Evolutionary conservation across 1,140 invertebrate genomes (phyloP), one percentile per base, ranked within the genome.

Genomic region (Brachionus angularis): DNA sequence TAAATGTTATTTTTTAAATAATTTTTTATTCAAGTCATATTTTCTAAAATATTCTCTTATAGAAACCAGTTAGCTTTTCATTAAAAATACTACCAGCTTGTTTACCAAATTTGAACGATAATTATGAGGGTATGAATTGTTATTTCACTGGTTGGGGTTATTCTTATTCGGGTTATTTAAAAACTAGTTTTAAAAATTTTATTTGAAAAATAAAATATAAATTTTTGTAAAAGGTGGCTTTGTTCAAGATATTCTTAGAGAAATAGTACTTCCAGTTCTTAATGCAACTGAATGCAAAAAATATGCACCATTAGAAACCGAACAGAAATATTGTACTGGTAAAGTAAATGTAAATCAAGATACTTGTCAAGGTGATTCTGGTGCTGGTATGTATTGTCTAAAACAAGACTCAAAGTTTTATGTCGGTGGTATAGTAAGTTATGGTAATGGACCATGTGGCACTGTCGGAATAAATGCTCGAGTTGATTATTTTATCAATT

Each of bases 261-360:
- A 67, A 67, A 3, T 67, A 36, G 31, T 16, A 21, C 62, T 34
- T 21, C 10, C 23, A 29, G 47, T 67, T 21, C 27, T 67, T 1
- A 25, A n/a, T 23, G 31, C 46, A 29, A n/a, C 27, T 34, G 62
- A 67, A 14, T 67, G 62, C 8, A 18, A 18, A 16, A 8, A 23
- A 5, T 47, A 47, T 34, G 62, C 29, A 2, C 18, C 42, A 33
- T 8, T 47, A 16, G 18, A 58, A 2, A 10, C 47, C 7, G 25
- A 67, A 18, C 62, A 67, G 5, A 67, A 67, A 67, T 67, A 67
- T 23, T 67, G 62, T 23, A 47, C 62, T 5, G 62, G 62, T 23
- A 34, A 27, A 5, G 14, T 29, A 0, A n/a, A 25, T 23, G 46
- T 42, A 46, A n/a, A 27, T 16, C 29, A 47, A 47, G 62, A 67